Conservation (phyloP, 1,140 invertebrate species). For the Brevipalpus yothersi region DNA sequence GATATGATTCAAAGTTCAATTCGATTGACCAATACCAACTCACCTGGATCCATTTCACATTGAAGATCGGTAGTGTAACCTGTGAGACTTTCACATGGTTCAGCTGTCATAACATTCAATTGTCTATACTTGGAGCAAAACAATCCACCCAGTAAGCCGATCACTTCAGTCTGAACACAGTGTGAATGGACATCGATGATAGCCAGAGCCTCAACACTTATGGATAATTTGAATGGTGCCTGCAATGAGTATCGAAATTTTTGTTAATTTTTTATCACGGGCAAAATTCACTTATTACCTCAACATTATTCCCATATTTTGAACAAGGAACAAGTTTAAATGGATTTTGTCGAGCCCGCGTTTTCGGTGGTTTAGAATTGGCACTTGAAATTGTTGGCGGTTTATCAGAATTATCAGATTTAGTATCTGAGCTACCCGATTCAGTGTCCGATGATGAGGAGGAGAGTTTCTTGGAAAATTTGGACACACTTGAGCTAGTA, state of each 20-base stretch:
- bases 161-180: slow-evolving; percentile 36
- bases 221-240: slow-evolving; percentile 32
- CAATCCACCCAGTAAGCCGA: slow-evolving; percentile 37
- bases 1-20: no score
- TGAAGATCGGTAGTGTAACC: slow-evolving; percentile 27
- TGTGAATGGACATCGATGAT: slow-evolving; percentile 42
- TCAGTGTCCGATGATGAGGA: no score
- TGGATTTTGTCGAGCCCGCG: not conserved
- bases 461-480: no score
- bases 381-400: no score
- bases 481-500: no score
- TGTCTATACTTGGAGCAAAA: slow-evolving; percentile 14
- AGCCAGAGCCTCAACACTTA: slow-evolving; percentile 31
- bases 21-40: no score
- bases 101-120: slow-evolving; percentile 20
- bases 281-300: not conserved
- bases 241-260: slow-evolving; percentile 13
- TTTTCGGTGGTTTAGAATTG: no score
- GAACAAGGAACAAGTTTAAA: not conserved
- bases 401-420: no score
- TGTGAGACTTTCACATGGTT: slow-evolving; percentile 29
- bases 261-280: not conserved
- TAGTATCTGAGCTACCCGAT: no score
- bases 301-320: not conserved
- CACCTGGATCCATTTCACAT: slow-evolving; percentile 50